phyloP scores from a whole-genome alignment of 2,113 vertebrate species.

The Oryzias curvinotus region DNA sequence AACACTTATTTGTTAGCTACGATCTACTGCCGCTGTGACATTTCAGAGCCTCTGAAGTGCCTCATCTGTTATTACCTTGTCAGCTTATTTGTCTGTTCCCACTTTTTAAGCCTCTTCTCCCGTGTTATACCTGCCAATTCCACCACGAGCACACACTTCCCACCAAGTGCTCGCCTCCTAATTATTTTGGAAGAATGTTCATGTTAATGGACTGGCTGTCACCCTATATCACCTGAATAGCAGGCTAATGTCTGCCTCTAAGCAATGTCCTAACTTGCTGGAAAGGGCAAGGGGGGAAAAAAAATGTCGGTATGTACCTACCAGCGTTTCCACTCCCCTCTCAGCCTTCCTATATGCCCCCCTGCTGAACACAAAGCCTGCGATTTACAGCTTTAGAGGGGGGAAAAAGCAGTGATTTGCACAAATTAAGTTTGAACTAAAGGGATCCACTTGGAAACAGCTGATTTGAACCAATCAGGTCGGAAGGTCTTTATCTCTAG shows the following conservation, averaged over 20 bases:
- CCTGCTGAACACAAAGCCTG: slow-evolving; percentile 18
- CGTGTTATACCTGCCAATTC: slow-evolving; percentile 47
- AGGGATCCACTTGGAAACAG: slow-evolving; percentile 5
- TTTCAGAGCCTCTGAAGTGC: slow-evolving; percentile 21
- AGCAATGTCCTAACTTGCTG: slow-evolving; percentile 57
- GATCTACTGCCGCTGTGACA: slow-evolving; percentile 28
- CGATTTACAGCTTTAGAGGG: slow-evolving; percentile 50
- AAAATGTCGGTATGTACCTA: slow-evolving; percentile 49
- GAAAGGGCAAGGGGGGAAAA: slow-evolving; percentile 39
- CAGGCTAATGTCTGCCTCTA: slow-evolving; percentile 62
- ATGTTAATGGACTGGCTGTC: slow-evolving; percentile 66
- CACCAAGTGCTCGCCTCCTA: slow-evolving; percentile 54
- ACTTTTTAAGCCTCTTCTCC: slow-evolving; percentile 12
- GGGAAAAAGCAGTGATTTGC: slow-evolving; percentile 29
- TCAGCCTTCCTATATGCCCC: slow-evolving; percentile 22
- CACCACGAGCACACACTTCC: slow-evolving; percentile 36
- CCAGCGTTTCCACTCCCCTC: slow-evolving; percentile 34
- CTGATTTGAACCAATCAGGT: background rate
- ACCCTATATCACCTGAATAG: slow-evolving; percentile 55
- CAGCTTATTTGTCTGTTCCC: slow-evolving; percentile 56
- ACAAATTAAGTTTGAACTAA: slow-evolving; percentile 28
- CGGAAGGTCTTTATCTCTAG: too few relatives aligned
- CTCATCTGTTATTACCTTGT: slow-evolving; percentile 59
- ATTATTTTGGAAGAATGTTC: slow-evolving; percentile 74
- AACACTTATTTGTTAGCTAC: slow-evolving; percentile 35